A percentile compares a stretch with the other conserved stretches of the same genome.
These are phyloP conservation scores for Siniperca obscura DNA, from an alignment of 2,797 vertebrate genomes.

Conservation along the genomic window DNA sequence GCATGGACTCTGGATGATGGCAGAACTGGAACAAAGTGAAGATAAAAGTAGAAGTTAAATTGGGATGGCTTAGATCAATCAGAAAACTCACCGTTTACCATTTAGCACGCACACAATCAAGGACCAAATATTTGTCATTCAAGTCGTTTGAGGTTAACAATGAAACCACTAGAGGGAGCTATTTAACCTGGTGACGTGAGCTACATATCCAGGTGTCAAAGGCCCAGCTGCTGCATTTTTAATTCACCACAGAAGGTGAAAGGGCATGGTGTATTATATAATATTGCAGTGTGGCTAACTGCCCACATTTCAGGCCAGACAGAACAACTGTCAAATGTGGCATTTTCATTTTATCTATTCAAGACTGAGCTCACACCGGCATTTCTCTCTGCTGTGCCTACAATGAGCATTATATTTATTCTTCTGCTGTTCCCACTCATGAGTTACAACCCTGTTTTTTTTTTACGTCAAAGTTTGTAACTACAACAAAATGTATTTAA, in stretches of 20 bases:
- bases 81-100: not conserved
- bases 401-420: not conserved
- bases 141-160: not conserved
- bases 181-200: not conserved
- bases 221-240: slow-evolving; percentile 18
- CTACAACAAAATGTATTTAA: not conserved
- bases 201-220: not conserved
- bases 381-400: not conserved
- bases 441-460: not conserved
- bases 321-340: slow-evolving; percentile 2
- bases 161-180: not conserved
- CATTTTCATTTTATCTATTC: not conserved
- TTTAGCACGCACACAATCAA: not conserved
- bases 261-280: not conserved
- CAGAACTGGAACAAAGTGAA: slow-evolving; percentile 59
- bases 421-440: not conserved
- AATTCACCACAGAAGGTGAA: slow-evolving; percentile 11
- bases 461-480: not conserved
- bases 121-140: not conserved
- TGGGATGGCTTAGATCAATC: not conserved
- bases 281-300: slow-evolving; percentile 7
- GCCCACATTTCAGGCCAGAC: not conserved
- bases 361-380: slow-evolving; percentile 7
- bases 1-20: slow-evolving; percentile 22
- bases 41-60: not conserved